These are phyloP conservation scores for Drosophila pseudotalamancana DNA, from an alignment of 2,888 invertebrate genomes.

Conservation along the genomic window DNA sequence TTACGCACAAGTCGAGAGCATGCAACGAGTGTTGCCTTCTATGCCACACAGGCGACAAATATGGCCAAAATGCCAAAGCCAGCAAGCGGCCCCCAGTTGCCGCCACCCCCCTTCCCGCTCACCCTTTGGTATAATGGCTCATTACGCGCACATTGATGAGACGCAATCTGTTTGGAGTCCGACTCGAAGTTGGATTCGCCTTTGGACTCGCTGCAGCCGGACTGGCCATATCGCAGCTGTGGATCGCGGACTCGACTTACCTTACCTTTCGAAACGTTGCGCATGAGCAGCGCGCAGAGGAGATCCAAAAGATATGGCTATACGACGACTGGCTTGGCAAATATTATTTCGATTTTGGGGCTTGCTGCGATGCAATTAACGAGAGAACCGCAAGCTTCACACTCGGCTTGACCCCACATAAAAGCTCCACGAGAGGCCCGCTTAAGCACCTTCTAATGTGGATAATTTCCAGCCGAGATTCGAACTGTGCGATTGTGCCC, in stretches of 20 bases:
- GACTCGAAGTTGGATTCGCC: neutral
- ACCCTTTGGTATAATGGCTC: constrained; percentile 56
- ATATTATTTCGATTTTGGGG: constrained; percentile 56
- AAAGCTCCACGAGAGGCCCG: constrained; percentile 19
- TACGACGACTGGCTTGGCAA: constrained; percentile 32
- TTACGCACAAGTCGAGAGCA: constrained; percentile 47
- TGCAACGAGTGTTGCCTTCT: constrained; percentile 21
- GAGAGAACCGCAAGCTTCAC: constrained; percentile 45
- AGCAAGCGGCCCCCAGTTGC: constrained; percentile 7
- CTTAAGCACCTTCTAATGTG: constrained; percentile 66
- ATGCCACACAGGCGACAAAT: constrained; percentile 72
- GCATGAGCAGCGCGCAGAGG: constrained; percentile 46
- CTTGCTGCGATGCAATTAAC: constrained; percentile 55
- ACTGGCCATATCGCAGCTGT: constrained; percentile 57
- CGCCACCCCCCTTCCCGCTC: too few species aligned
- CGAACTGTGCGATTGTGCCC: constrained; percentile 43
- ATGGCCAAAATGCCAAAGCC: constrained; percentile 61
- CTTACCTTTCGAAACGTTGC: constrained; percentile 41
- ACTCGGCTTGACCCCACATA: constrained; percentile 66
- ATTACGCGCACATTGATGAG: constrained; percentile 64
- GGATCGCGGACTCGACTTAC: constrained; percentile 33
- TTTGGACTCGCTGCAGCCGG: neutral
- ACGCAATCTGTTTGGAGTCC: constrained; percentile 38
- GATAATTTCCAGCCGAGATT: constrained; percentile 66
- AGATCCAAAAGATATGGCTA: constrained; percentile 61